Evolutionary conservation across 1,140 invertebrate species (phyloP), one percentile per base, ranked within the genome.

Genomic region (Procambarus clarkii): DNA sequence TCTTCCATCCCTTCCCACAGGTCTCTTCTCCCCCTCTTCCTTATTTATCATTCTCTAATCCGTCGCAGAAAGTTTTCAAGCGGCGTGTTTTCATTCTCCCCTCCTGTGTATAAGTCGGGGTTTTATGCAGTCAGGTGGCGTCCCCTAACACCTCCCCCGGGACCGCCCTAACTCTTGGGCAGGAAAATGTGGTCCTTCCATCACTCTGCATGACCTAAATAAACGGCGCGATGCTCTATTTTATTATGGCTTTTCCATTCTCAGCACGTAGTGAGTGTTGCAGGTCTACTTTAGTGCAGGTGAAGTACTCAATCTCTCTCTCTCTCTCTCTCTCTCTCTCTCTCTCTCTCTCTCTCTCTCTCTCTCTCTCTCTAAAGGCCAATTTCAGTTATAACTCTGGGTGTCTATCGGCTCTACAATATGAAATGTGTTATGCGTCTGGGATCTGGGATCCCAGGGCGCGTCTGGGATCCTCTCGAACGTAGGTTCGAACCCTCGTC

Each of bases 51-150:
- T 34, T 81, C 48, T 81, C 79, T 34, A 74, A 74, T 74, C 69
- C 24, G 69, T 74, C 69, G 7, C n/a, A 74, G 15, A 2, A 24
- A 34, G 69, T 34, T 74, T 74, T 74, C 8, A 74, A 74, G 5
- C 7, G 69, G 5, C 24, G n/a, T 74, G 69, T 74, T 74, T 74
- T 74, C 69, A 74, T n/a, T 74, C 69, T 74, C 69, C 69, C 69
- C 69, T 74, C n/a, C n/a, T 34, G 24, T 74, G 69, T 74, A 34
- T 24, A 74, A 24, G n/a, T 21, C 24, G n/a, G 24, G n/a, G 69
- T 24, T 74, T 24, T 34, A 74, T 34, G 69, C n/a, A 44, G 69
- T 34, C n/a, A 74, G 69, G 24, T 74, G 69, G 69, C 69, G n/a
- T 74, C 24, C 69, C 69, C 69, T 74, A 74, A 54, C 50, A 54